Conservation (phyloP, 2,888 invertebrate species). For the Blastobasis lacticolella region DNA sequence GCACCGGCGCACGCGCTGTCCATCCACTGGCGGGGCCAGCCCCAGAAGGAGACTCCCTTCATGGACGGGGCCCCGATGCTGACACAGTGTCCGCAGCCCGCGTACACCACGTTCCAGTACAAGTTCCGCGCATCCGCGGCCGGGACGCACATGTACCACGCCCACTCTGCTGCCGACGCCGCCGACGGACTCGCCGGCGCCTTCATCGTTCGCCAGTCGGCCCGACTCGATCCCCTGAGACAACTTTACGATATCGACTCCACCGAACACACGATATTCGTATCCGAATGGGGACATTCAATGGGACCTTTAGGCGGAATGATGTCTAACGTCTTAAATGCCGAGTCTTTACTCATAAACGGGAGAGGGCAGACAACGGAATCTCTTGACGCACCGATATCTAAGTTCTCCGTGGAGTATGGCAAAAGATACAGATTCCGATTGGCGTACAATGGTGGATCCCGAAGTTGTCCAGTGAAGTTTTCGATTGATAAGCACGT, state of each 20-base stretch:
- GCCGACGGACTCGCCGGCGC: conserved; percentile 82
- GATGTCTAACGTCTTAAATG: conserved; percentile 45
- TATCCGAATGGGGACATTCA: conserved; percentile 81
- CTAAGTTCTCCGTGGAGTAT: conserved; percentile 69
- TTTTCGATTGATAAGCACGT: conserved; percentile 78
- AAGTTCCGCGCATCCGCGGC: conserved; percentile 81
- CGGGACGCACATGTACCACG: conserved; percentile 85
- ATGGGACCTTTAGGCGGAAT: conserved; percentile 64
- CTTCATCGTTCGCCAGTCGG: conserved; percentile 79
- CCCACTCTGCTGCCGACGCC: conserved; percentile 80
- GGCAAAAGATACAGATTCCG: conserved; percentile 79
- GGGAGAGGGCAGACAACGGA: conserved; percentile 71
- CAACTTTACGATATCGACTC: conserved; percentile 81
- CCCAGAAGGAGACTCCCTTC: conserved; percentile 78
- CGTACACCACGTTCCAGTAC: conserved; percentile 84
- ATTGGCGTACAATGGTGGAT: conserved; percentile 78
- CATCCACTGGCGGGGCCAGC: conserved; percentile 89
- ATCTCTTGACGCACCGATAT: conserved; percentile 48
- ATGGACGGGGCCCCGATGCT: conserved; percentile 88
- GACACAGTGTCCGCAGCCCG: conserved; percentile 84
- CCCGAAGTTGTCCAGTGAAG: conserved; percentile 79
- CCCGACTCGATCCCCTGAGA: conserved; percentile 73
- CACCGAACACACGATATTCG: conserved; percentile 78
- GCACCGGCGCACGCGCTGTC: conserved; percentile 81
- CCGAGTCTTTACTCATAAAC: conserved; percentile 76